Percentiles rank a stretch among this genome's conserved stretches.
Evolutionary conservation across 1,140 invertebrate genomes (phyloP).

Genomic region (Acyrthosiphon pisum): DNA sequence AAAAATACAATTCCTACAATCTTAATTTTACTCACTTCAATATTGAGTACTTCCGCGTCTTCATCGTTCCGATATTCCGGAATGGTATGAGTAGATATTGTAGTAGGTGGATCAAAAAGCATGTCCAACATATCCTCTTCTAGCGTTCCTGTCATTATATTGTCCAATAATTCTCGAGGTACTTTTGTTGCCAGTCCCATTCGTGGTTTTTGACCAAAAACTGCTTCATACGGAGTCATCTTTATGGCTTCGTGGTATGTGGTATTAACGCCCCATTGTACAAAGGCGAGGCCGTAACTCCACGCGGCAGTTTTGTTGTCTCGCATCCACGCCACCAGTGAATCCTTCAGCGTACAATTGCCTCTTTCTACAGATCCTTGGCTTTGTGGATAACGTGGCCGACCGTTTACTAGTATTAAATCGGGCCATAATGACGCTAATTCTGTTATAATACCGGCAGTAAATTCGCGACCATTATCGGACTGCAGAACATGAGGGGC

Average conservation of each 20-base stretch:
- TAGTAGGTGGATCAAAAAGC: too few species aligned
- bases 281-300: background rate
- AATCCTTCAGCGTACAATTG: background rate
- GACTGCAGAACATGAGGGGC: background rate
- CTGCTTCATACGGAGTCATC: background rate
- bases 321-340: background rate
- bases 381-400: constrained; percentile 30
- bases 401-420: constrained; percentile 37
- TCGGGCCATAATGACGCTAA: constrained; percentile 22
- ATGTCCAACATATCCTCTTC: too few species aligned
- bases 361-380: constrained; percentile 34
- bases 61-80: too few species aligned
- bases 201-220: background rate
- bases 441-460: constrained; percentile 3
- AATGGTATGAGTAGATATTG: too few species aligned
- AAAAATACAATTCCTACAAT: too few species aligned
- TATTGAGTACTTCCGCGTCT: too few species aligned
- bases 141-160: too few species aligned
- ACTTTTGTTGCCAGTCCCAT: background rate
- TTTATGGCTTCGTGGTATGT: constrained; percentile 21
- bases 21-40: too few species aligned
- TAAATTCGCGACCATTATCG: constrained; percentile 46
- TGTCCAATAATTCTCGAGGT: background rate
- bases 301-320: constrained; percentile 22
- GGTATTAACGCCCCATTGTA: constrained; percentile 18